Percentiles rank a stretch among this genome's conserved stretches.
Conservation (phyloP, 2,113 vertebrate genomes). For the Nyctereutes procyonoides region DNA sequence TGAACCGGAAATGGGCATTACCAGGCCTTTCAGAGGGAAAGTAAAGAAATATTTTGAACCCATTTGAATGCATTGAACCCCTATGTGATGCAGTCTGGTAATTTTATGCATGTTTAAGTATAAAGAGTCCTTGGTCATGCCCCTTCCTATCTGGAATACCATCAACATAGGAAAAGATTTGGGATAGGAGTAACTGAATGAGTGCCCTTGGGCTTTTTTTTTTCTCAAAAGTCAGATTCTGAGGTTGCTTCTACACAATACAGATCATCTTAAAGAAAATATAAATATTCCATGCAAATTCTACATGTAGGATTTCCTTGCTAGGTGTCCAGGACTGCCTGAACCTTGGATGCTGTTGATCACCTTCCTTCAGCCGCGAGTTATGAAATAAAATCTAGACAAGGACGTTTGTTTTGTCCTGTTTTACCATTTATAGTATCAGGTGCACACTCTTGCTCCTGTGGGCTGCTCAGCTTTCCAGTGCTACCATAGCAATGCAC, state of each 20-base stretch:
- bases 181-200: neutral
- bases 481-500: neutral
- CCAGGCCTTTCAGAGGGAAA: neutral
- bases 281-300: neutral
- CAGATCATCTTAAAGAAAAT: neutral
- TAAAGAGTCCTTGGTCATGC: neutral
- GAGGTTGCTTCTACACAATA: neutral
- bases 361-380: neutral
- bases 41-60: neutral
- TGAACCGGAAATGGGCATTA: neutral
- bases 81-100: neutral
- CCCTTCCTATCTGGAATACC: neutral
- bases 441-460: neutral
- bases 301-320: neutral
- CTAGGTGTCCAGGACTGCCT: neutral
- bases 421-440: neutral
- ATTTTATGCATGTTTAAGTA: neutral
- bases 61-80: neutral
- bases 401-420: neutral
- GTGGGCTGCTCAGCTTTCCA: neutral
- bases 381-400: neutral
- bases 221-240: neutral
- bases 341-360: neutral
- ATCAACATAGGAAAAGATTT: neutral
- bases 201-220: neutral